These are phyloP conservation scores for Metopolophium dirhodum DNA, from an alignment of 1,140 invertebrate species.

Conservation along the genomic window DNA sequence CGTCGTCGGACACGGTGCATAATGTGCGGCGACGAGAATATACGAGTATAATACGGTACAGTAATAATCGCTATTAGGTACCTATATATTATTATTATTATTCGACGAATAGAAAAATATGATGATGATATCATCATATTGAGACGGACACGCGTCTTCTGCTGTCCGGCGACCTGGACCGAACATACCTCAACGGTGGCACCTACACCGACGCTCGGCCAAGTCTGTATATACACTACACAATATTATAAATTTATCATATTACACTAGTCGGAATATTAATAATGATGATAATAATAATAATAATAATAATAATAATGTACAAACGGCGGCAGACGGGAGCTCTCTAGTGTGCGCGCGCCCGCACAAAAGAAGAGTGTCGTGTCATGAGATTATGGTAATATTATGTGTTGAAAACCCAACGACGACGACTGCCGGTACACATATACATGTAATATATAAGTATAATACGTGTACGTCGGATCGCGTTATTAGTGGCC, in stretches of 20 bases:
- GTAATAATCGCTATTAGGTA: not conserved
- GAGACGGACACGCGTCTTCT: not conserved
- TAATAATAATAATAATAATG: not conserved
- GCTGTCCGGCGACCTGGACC: not conserved
- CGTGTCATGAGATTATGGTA: constrained; percentile 56
- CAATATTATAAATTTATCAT: not conserved
- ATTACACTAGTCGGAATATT: not conserved
- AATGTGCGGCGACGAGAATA: not conserved
- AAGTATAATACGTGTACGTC: not conserved
- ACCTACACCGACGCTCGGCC: not conserved
- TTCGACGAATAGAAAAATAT: not conserved
- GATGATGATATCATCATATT: not conserved
- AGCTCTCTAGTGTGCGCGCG: constrained; percentile 26
- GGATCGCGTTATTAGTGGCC: constrained; percentile 42
- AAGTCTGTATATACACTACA: not conserved
- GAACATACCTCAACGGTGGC: not conserved
- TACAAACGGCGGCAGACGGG: constrained; percentile 34
- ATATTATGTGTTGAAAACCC: constrained; percentile 47
- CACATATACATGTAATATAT: not conserved
- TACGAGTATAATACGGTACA: not conserved
- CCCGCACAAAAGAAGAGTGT: constrained; percentile 47
- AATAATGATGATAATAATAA: not conserved
- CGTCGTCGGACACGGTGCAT: not conserved
- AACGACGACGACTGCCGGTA: constrained; percentile 22
- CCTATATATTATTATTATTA: constrained; percentile 12